Percentiles rank a stretch among this genome's conserved stretches.
Conservation (phyloP, 2,797 vertebrate genomes). For the Rhyacichthys aspro region DNA sequence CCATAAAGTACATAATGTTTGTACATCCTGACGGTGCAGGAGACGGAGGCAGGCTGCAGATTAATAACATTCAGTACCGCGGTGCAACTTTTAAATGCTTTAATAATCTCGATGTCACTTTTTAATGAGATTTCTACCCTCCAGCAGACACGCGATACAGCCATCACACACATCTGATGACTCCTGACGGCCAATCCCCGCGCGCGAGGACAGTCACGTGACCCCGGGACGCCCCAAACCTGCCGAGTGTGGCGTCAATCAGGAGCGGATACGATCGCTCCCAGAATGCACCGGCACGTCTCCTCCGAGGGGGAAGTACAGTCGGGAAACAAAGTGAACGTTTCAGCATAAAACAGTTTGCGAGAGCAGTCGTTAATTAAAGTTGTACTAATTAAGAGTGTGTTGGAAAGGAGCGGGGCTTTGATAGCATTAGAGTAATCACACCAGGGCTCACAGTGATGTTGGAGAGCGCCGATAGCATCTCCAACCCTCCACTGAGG, state of each 20-base stretch:
- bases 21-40: conserved; percentile 27
- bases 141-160: conserved; percentile 45
- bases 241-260: conserved; percentile 35
- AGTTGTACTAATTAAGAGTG: conserved; percentile 68
- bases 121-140: conserved; percentile 60
- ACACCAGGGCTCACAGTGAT: conserved; percentile 58
- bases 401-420: conserved; percentile 60
- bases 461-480: conserved; percentile 61
- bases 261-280: conserved; percentile 30
- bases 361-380: conserved; percentile 69
- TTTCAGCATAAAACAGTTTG: conserved; percentile 37
- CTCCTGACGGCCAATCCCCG: conserved; percentile 39
- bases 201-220: conserved; percentile 26
- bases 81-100: conserved; percentile 40
- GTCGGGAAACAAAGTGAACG: conserved; percentile 31
- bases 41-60: conserved; percentile 36
- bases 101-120: conserved; percentile 58
- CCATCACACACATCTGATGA: conserved; percentile 27
- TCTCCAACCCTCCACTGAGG: conserved; percentile 56
- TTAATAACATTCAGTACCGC: conserved; percentile 39
- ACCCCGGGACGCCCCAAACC: conserved; percentile 31
- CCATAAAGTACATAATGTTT: conserved; percentile 12
- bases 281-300: conserved; percentile 19
- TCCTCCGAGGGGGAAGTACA: conserved; percentile 34
- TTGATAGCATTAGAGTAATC: conserved; percentile 71